A percentile compares a stretch with the other conserved stretches of the same genome.
These are phyloP conservation scores for Diabrotica undecimpunctata DNA, from an alignment of 1,140 invertebrate species.

Conservation along the genomic window DNA sequence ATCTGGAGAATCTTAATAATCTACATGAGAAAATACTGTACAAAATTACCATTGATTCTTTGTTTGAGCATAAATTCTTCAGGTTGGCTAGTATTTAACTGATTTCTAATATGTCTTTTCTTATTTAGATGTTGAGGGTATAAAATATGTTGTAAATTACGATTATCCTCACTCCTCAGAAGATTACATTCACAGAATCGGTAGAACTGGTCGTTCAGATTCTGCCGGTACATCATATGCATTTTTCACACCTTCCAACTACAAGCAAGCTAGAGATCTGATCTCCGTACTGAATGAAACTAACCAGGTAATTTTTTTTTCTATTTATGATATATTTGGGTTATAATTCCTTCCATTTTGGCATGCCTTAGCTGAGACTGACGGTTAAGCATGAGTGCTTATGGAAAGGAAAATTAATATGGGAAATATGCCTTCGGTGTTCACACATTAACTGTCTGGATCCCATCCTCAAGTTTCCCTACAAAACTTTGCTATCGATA, in stretches of 20 bases:
- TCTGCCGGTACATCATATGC: conserved; percentile 96
- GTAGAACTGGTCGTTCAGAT: conserved; percentile 88
- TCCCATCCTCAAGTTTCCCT: conserved; percentile 25
- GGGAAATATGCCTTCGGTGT: conserved; percentile 71
- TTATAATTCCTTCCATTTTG: conserved; percentile 60
- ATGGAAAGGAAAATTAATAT: conserved; percentile 60
- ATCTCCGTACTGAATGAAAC: conserved; percentile 88
- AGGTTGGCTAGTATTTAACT: no score
- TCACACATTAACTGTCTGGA: conserved; percentile 52
- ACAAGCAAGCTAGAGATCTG: conserved; percentile 85
- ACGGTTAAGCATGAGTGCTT: conserved; percentile 67
- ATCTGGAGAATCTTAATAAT: no score
- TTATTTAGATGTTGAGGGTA: conserved; percentile 92
- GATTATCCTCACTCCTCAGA: conserved; percentile 98
- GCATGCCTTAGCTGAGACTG: conserved; percentile 62
- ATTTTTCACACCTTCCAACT: conserved; percentile 92
- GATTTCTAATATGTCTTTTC: neutral
- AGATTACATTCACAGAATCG: conserved; percentile 99
- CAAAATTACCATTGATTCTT: neutral
- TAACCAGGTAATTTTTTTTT: conserved; percentile 68
- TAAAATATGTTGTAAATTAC: conserved; percentile 99
- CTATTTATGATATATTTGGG: neutral
- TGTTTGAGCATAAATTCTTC: neutral
- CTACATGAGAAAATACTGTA: neutral
- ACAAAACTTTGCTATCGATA: neutral